Conservation (phyloP, 2,113 vertebrate species). For the Toxotes jaculatrix region DNA sequence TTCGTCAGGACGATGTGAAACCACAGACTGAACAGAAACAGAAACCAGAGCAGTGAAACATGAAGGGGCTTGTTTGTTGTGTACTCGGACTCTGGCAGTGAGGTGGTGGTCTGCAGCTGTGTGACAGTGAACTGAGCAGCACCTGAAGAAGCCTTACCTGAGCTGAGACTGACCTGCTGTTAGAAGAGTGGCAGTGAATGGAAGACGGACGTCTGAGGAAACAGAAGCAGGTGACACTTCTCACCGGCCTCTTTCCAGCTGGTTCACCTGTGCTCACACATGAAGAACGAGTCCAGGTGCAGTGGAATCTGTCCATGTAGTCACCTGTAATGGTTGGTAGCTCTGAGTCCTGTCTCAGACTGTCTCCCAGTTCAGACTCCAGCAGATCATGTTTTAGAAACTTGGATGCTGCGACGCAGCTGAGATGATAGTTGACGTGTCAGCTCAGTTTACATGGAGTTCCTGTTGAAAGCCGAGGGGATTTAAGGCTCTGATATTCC, state of each 20-base stretch:
- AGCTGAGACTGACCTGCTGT: not conserved
- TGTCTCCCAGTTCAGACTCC: too few species aligned
- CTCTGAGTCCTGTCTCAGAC: too few species aligned
- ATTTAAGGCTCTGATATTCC: too few species aligned
- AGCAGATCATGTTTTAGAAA: too few species aligned
- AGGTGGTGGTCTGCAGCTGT: not conserved
- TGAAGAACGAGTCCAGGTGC: too few species aligned
- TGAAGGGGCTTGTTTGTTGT: not conserved
- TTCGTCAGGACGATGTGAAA: not conserved
- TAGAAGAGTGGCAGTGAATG: slow-evolving; percentile 18
- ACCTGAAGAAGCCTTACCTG: slow-evolving; percentile 15
- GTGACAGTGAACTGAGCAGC: not conserved
- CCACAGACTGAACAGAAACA: not conserved
- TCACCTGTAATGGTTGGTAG: too few species aligned
- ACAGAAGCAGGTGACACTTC: not conserved
- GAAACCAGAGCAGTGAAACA: not conserved
- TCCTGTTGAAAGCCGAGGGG: too few species aligned
- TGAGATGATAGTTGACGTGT: too few species aligned
- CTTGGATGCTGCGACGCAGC: too few species aligned
- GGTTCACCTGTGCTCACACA: not conserved
- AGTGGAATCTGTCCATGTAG: too few species aligned
- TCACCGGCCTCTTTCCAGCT: not conserved
- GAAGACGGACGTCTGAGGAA: not conserved
- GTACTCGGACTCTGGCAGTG: not conserved
- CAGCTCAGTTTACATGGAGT: too few species aligned